Base-by-base conservation (phyloP, 2,797 vertebrate species). In the Tiaroga cobitis region DNA sequence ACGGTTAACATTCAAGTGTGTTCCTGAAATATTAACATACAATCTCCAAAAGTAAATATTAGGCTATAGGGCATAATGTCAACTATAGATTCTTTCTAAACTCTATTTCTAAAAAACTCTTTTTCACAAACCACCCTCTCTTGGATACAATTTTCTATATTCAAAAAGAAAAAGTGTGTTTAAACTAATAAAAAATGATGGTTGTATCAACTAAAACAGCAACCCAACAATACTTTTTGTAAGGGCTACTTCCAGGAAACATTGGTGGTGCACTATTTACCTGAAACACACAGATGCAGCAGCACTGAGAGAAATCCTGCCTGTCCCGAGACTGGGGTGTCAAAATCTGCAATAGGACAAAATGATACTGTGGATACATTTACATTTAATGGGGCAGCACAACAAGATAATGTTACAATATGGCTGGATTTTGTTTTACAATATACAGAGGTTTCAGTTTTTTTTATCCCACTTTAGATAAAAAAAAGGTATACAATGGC, bases 351-450 rank as follows among this genome's bases (percentile, higher is more conserved):
- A 84, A 84, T 39, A 77, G 82, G 63, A 84, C 74, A 84, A 77
- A 84, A 77, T 77, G 82, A 78, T 77, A 77, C 82, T 37, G 18
- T 83, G 65, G n/a, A 88, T 86, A 81, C 81, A 32, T 46, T 85
- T 80, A 76, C 73, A 73, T 89, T 88, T 88, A 88, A 89, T 88
- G 80, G 80, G 49, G 79, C 61, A 67, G 72, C 67, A 49, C 37
- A 74, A 83, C 19, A 68, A 85, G 78, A 82, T 81, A 69, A 84
- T 73, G 79, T 63, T 88, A 88, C 85, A 89, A 80, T 69, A 86
- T 56, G 84, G 69, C 49, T 77, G 88, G 75, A 86, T 82, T 86
- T 87, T 29, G 72, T 81, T 82, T 84, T 43, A 87, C 88, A 26
- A 39, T 63, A 63, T 67, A 80, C 79, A 89, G 89, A 74, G 76